phyloP scores from a whole-genome alignment of 1,140 invertebrate genomes.

The Augochlora pura region DNA sequence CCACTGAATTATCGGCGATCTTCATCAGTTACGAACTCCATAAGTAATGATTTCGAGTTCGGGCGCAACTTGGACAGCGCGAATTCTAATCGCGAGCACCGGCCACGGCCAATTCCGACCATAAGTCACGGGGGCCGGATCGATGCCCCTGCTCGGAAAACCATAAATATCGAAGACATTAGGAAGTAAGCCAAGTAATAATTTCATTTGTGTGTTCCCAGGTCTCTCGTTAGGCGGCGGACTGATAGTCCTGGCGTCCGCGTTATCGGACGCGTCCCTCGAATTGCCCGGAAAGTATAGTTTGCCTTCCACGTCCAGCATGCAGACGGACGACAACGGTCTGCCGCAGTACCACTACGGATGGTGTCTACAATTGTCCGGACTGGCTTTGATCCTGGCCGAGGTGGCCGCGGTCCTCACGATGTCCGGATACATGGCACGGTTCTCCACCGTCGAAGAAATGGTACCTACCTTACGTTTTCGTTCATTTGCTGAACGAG shows the following conservation, averaged over 20 bases:
- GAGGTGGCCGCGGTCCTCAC: slow-evolving; percentile 85
- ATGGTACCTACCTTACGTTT: slow-evolving; percentile 78
- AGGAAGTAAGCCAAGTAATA: slow-evolving; percentile 39
- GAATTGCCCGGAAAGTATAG: slow-evolving; percentile 78
- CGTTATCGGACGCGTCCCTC: slow-evolving; percentile 83
- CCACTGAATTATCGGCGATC: neutral
- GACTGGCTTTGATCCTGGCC: slow-evolving; percentile 84
- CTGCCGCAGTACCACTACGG: slow-evolving; percentile 85
- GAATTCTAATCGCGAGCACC: slow-evolving; percentile 1
- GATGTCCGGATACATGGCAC: slow-evolving; percentile 83
- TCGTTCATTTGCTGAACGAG: neutral
- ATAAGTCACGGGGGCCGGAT: slow-evolving; percentile 22
- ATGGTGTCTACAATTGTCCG: slow-evolving; percentile 86
- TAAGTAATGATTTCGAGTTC: neutral
- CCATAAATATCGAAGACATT: slow-evolving; percentile 27
- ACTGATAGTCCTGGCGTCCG: slow-evolving; percentile 83
- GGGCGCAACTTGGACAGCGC: neutral
- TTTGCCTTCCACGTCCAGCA: slow-evolving; percentile 72
- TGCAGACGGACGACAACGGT: slow-evolving; percentile 72
- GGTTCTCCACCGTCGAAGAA: slow-evolving; percentile 84
- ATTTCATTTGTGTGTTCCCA: slow-evolving; percentile 76
- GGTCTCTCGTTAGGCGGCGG: slow-evolving; percentile 84
- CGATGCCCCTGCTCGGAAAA: neutral
- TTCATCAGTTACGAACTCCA: neutral
- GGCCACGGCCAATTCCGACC: neutral